Base-by-base conservation (phyloP, 1,140 invertebrate species). In the Sminthurinus signatus region DNA sequence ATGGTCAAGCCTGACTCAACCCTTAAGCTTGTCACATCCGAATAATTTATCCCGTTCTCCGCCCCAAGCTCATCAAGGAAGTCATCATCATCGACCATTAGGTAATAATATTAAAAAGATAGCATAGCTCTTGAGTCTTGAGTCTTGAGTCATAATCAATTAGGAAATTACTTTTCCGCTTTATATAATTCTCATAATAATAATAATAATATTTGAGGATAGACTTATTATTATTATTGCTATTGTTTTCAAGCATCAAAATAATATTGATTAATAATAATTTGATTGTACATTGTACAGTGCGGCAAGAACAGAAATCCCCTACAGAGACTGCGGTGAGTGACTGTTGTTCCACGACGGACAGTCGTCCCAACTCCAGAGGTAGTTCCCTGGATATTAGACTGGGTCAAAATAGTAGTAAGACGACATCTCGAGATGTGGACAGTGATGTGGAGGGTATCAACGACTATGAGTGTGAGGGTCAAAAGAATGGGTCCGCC, bases 41-140 rank as follows among this genome's bases (percentile, higher is more conserved):
- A 60, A 57, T 48, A 69, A 69, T 64, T 62, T 59, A 60, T 63
- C 65, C 17, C 59, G 61, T 14, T 42, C 60, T n/a, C 68, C 70
- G 3, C 70, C 70, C 2, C 70, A 67, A 25, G 70, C 70, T 62
- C 70, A 72, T 58, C 70, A 72, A 63, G 67, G 67, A 39, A 65
- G 60, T 31, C 67, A 65, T 39, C 70, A 67, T 4, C 67, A 65
- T 39, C 70, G 70, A 14, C 31, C 67, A 23, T 36, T 72, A n/a
- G 67, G 70, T 72, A 62, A 64, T 44, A n/a, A n/a, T n/a, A n/a
- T n/a, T n/a, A n/a, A n/a, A n/a, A n/a, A n/a, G n/a, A n/a, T n/a
- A n/a, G n/a, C n/a, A n/a, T n/a, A n/a, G n/a, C n/a, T n/a, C n/a
- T n/a, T n/a, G n/a, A n/a, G n/a, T n/a, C n/a, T n/a, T n/a, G n/a